Conservation (phyloP, 2,888 invertebrate species). For the Isotomurus palustris region DNA sequence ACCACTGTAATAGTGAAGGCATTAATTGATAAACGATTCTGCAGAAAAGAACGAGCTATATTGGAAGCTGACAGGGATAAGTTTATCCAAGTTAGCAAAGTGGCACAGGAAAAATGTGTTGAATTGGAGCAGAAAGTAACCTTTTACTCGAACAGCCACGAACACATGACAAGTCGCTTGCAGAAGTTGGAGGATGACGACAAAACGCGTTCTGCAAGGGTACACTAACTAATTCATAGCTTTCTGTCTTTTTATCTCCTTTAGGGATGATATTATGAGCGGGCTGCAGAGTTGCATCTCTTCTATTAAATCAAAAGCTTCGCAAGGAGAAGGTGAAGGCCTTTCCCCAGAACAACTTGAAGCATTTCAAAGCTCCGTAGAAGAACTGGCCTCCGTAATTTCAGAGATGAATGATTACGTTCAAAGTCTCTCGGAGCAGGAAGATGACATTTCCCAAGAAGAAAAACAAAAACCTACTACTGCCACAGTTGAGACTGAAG, state of each 20-base stretch:
- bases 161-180: slow-evolving; percentile 41
- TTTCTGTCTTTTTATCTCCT: slow-evolving; percentile 21
- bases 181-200: slow-evolving; percentile 43
- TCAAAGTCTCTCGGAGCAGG: slow-evolving; percentile 1
- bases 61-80: slow-evolving; percentile 61
- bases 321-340: not conserved
- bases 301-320: slow-evolving; percentile 22
- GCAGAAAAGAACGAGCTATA: slow-evolving; percentile 60
- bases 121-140: slow-evolving; percentile 49
- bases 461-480: slow-evolving; percentile 10
- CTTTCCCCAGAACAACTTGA: slow-evolving; percentile 20
- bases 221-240: slow-evolving; percentile 16
- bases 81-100: slow-evolving; percentile 59
- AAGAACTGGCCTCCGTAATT: slow-evolving; percentile 28
- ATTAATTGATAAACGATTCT: not conserved
- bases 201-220: slow-evolving; percentile 43
- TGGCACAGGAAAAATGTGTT: slow-evolving; percentile 60
- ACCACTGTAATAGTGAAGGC: no score
- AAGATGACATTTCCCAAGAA: slow-evolving; percentile 11
- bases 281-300: slow-evolving; percentile 46
- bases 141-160: slow-evolving; percentile 41
- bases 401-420: slow-evolving; percentile 42
- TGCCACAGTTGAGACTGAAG: slow-evolving; percentile 1
- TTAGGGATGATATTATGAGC: slow-evolving; percentile 43
- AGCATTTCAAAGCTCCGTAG: slow-evolving; percentile 21